Evolutionary conservation across 2,113 vertebrate genomes (phyloP), one percentile per base, ranked within the genome.

Genomic region (Pseudopodoces humilis): DNA sequence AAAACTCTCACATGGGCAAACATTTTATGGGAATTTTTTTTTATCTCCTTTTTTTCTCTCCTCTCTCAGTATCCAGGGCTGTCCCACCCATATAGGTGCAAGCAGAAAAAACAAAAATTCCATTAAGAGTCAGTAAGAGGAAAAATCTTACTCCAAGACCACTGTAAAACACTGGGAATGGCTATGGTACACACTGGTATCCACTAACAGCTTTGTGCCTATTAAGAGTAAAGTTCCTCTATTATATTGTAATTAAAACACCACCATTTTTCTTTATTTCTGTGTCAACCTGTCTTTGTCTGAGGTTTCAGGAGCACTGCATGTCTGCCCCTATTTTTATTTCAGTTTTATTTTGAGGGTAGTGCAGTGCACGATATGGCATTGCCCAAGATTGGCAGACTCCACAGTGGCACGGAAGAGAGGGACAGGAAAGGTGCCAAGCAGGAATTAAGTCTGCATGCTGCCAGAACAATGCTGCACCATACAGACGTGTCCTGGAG

Each of bases 391-490:
- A 91, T 35, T 31, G 56, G 80, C 87, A 93, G 80, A 86, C 62
- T 86, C 64, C n/a, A 94, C 53, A 4, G 16, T 18, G 79, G 83
- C 35, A 64, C 41, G 35, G 77, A 91, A 56, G 75, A 92, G 83
- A 85, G 62, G 64, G 77, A 92, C 64, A 93, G 92, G 90, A 95
- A 95, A 94, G 59, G 25, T 94, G 95, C 96, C 96, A 96, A 93
- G 78, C 81, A 64, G 23, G 88, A 90, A 97, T 97, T 96, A 95
- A 96, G 63, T 55, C 92, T 95, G 89, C 56, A 65, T 74, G 88
- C 80, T 96, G 86, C 56, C 88, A 91, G 95, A 94, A 97, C 93
- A 97, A 96, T 89, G 81, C 81, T 0, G 0, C 83, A 79, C 86
- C 72, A 5, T 93, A 89, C 90, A 96, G 90, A 91, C 65, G 10